Conservation (phyloP, 2,113 vertebrate species). For the Percina caprodes region DNA sequence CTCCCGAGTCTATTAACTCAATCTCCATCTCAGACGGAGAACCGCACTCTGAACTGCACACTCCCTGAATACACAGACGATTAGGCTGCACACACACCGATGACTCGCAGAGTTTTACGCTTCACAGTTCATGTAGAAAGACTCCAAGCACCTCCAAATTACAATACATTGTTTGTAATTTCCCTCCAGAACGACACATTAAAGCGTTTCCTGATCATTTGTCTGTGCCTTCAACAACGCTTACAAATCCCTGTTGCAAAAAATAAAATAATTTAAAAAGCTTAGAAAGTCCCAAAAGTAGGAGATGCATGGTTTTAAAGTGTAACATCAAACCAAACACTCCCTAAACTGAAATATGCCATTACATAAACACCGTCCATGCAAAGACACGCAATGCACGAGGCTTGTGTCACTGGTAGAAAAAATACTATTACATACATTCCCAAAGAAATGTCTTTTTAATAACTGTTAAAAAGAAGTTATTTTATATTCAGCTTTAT, state of each 20-base stretch:
- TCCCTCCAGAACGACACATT: neutral
- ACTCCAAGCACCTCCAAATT: neutral
- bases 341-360: no score
- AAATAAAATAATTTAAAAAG: no score
- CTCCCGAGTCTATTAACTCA: conserved; percentile 52
- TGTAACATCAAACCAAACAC: no score
- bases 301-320: neutral
- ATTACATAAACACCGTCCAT: no score
- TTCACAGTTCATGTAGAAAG: neutral
- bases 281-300: neutral
- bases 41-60: conserved; percentile 13
- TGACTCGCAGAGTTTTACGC: neutral
- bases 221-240: neutral
- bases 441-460: neutral
- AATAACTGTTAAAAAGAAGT: neutral
- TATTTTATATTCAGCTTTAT: neutral
- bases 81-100: neutral
- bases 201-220: neutral
- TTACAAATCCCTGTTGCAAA: neutral
- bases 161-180: neutral
- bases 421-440: neutral
- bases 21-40: conserved; percentile 46
- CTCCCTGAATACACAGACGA: conserved; percentile 12
- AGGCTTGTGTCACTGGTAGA: neutral
- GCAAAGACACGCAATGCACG: neutral